A percentile compares a stretch with the other conserved stretches of the same genome.
Conservation (phyloP, 2,113 vertebrate species). For the Manacus vitellinus region DNA sequence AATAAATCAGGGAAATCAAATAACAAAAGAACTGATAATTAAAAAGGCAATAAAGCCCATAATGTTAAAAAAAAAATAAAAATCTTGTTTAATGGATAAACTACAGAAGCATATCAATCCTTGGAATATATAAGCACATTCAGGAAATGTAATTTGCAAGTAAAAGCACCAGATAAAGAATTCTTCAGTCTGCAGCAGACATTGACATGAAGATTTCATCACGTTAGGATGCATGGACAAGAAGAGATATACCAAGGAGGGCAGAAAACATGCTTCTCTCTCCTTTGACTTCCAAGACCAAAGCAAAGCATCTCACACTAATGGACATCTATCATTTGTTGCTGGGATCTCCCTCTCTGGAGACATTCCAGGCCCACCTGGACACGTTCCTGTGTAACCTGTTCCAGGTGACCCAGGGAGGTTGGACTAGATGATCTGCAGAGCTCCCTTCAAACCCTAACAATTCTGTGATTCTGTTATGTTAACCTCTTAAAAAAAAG, state of each 20-base stretch:
- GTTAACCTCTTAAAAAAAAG: neutral
- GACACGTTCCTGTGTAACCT: fast-evolving
- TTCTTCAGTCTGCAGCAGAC: neutral
- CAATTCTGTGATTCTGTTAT: neutral
- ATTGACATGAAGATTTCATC: neutral
- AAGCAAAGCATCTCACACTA: neutral
- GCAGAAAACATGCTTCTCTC: neutral
- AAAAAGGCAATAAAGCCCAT: neutral
- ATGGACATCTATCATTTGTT: neutral
- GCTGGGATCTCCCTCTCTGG: neutral
- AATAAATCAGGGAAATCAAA: neutral
- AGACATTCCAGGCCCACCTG: neutral
- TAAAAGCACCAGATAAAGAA: neutral
- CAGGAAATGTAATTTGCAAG: neutral
- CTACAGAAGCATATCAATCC: neutral
- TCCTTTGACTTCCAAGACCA: neutral
- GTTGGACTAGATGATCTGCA: neutral
- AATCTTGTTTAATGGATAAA: neutral
- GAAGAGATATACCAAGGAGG: neutral
- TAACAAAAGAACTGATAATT: neutral
- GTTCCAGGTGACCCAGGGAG: neutral
- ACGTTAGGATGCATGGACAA: neutral
- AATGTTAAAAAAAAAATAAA: neutral
- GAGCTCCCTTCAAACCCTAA: neutral
- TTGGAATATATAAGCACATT: neutral